These are phyloP conservation scores for Dusona sp. DNA, from an alignment of 2,888 invertebrate genomes.

Conservation along the genomic window DNA sequence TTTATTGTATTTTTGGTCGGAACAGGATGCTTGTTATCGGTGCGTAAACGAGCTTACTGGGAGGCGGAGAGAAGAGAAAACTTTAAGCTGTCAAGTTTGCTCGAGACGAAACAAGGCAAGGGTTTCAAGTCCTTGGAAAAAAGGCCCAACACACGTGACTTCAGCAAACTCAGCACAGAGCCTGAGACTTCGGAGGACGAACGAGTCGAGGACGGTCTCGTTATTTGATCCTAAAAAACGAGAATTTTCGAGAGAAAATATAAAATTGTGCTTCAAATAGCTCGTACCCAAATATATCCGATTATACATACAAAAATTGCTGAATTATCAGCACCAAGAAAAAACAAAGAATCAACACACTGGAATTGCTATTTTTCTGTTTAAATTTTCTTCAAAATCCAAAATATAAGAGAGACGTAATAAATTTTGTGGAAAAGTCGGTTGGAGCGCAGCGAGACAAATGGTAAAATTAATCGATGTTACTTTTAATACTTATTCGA, in stretches of 20 bases:
- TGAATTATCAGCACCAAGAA: conserved; percentile 20
- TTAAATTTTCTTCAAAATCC: conserved; percentile 6
- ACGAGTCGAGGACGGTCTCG: conserved; percentile 77
- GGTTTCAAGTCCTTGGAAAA: conserved; percentile 85
- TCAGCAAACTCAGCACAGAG: conserved; percentile 83
- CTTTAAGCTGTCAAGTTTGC: conserved; percentile 88
- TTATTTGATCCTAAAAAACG: conserved; percentile 65
- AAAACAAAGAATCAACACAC: conserved; percentile 6
- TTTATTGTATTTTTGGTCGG: conserved; percentile 41
- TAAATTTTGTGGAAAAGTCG: background rate
- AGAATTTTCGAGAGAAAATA: background rate
- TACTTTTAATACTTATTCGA: conserved; percentile 18
- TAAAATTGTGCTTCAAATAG: conserved; percentile 27
- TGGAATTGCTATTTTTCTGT: conserved; percentile 38
- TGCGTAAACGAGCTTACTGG: conserved; percentile 80
- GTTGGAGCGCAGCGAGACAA: background rate
- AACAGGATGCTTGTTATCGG: conserved; percentile 81
- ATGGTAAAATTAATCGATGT: conserved; percentile 16
- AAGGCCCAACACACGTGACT: conserved; percentile 82
- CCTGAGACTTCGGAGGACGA: conserved; percentile 84
- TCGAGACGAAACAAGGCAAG: conserved; percentile 86
- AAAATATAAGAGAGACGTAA: background rate
- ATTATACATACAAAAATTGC: conserved; percentile 14
- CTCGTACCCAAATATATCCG: conserved; percentile 14
- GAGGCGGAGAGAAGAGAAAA: conserved; percentile 80